Evolutionary conservation across 2,113 vertebrate species (phyloP).

Genomic region (Strix uralensis): DNA sequence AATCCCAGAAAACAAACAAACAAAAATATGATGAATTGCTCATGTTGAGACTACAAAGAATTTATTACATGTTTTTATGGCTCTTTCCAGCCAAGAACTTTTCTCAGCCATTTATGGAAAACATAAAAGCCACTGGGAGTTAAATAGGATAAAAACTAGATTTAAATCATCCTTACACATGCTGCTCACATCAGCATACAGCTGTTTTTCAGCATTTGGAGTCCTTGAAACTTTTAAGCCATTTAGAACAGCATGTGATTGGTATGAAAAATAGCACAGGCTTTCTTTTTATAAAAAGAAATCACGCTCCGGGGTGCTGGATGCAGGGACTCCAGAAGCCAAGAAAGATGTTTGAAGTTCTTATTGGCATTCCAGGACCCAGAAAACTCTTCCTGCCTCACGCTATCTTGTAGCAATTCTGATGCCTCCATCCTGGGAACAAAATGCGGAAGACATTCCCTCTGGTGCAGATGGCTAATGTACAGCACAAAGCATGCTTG

Average conservation of each 20-base stretch:
- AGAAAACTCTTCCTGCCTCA: conserved; percentile 18
- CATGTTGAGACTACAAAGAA: conserved; percentile 48
- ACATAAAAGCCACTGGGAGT: conserved; percentile 74
- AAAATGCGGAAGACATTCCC: not conserved
- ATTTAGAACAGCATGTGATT: conserved; percentile 57
- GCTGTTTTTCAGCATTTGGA: conserved; percentile 70
- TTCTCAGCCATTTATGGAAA: conserved; percentile 74
- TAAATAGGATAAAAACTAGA: conserved; percentile 70
- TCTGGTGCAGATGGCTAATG: not conserved
- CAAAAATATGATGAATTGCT: conserved; percentile 18
- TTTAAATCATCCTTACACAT: conserved; percentile 68
- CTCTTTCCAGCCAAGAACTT: conserved; percentile 71
- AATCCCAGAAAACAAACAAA: conserved; percentile 38
- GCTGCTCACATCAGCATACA: conserved; percentile 71
- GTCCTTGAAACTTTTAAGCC: conserved; percentile 48
- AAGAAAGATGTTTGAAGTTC: conserved; percentile 48
- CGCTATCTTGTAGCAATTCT: not conserved
- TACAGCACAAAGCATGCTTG: not conserved
- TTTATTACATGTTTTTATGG: conserved; percentile 66
- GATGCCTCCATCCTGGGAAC: conserved; percentile 35
- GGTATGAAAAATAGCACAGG: conserved; percentile 63
- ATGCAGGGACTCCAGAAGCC: conserved; percentile 61
- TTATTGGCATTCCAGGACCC: conserved; percentile 30
- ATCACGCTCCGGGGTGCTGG: conserved; percentile 47
- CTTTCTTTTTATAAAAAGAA: conserved; percentile 59